Evolutionary conservation across 2,888 invertebrate genomes (phyloP).

Genomic region (Lycia hirtaria): DNA sequence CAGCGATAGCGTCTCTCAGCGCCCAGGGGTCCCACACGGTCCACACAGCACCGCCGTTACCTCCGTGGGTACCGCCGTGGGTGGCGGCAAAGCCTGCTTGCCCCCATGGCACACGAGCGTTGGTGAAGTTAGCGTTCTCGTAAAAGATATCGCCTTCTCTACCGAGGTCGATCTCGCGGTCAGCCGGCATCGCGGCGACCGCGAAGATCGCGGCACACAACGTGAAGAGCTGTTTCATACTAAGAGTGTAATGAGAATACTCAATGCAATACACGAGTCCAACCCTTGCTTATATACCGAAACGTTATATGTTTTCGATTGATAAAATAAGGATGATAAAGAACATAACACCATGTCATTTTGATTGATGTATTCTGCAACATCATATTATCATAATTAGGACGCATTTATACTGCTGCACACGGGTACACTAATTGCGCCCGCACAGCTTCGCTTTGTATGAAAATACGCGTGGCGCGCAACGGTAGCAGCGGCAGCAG

Average conservation of each 20-base stretch:
- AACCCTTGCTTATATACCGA: too few relatives aligned
- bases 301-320: too few relatives aligned
- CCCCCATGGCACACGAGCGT: slow-evolving; percentile 1
- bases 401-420: too few relatives aligned
- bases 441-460: too few relatives aligned
- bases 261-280: too few relatives aligned
- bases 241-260: neutral
- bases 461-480: too few relatives aligned
- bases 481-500: too few relatives aligned
- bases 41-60: slow-evolving; percentile 26
- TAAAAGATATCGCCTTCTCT: neutral
- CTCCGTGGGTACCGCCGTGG: slow-evolving; percentile 19
- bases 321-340: too few relatives aligned
- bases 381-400: too few relatives aligned
- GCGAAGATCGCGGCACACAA: slow-evolving; percentile 7
- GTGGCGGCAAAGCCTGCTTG: slow-evolving; percentile 19
- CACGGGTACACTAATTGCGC: too few relatives aligned
- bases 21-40: slow-evolving; percentile 31
- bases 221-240: slow-evolving; percentile 10
- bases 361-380: too few relatives aligned
- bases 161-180: slow-evolving; percentile 2
- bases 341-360: too few relatives aligned
- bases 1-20: slow-evolving; percentile 14
- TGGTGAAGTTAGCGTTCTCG: neutral
- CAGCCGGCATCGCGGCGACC: slow-evolving; percentile 12